These are phyloP conservation scores for Gonatopus flavifemur DNA, from an alignment of 1,140 invertebrate genomes.

Conservation along the genomic window DNA sequence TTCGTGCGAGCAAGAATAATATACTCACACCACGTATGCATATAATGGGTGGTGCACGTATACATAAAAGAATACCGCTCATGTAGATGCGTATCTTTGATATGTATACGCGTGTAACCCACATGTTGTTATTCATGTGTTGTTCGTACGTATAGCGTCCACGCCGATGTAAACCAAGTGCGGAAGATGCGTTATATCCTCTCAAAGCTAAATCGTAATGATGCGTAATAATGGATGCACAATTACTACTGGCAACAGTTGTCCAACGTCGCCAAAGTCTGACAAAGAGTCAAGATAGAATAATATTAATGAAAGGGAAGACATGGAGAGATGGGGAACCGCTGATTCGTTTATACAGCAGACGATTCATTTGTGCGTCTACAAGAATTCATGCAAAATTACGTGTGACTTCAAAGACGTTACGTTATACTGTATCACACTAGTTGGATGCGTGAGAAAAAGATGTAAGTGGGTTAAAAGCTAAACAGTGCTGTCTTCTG, in stretches of 20 bases:
- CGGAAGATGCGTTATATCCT: too few species aligned
- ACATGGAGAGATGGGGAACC: too few species aligned
- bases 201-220: constrained; percentile 35
- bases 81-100: constrained; percentile 8
- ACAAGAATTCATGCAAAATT: too few species aligned
- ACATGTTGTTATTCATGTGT: constrained; percentile 3
- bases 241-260: constrained; percentile 41
- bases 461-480: too few species aligned
- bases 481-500: too few species aligned
- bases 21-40: constrained; percentile 9
- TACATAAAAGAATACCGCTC: not conserved
- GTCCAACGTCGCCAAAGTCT: constrained; percentile 25
- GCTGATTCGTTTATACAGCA: too few species aligned
- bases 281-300: constrained; percentile 2
- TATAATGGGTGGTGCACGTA: constrained; percentile 1
- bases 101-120: not conserved
- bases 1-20: constrained; percentile 12
- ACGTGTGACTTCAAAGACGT: too few species aligned
- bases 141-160: constrained; percentile 22
- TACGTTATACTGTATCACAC: too few species aligned
- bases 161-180: constrained; percentile 13
- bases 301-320: not conserved
- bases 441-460: too few species aligned
- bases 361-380: too few species aligned
- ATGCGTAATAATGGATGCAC: constrained; percentile 38